phyloP scores from a whole-genome alignment of 2,113 vertebrate genomes.

The Riparia riparia region DNA sequence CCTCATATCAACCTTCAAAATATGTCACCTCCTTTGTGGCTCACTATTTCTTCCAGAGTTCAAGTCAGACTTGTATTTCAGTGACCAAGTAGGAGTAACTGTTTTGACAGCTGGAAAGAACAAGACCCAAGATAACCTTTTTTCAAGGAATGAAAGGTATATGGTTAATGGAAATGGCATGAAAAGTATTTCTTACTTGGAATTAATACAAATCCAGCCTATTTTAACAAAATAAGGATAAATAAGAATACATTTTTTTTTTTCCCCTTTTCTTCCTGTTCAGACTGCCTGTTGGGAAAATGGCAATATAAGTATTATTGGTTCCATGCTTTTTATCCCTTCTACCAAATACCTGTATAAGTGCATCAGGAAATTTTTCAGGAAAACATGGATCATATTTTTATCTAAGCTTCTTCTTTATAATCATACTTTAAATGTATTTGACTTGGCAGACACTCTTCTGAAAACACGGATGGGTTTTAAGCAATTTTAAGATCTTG shows the following conservation, averaged over 20 bases:
- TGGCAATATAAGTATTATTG: not conserved
- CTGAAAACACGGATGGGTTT: not conserved
- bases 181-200: not conserved
- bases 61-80: not conserved
- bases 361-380: not conserved
- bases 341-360: not conserved
- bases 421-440: not conserved
- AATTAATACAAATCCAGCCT: not conserved
- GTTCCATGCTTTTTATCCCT: not conserved
- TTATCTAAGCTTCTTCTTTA: not conserved
- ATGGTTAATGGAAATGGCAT: not conserved
- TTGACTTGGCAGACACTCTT: not conserved
- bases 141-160: not conserved
- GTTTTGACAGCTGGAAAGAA: not conserved
- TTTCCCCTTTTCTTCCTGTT: rapidly evolving
- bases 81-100: not conserved
- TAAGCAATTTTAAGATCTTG: not conserved
- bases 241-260: not conserved
- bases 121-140: not conserved
- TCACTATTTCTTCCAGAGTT: not conserved
- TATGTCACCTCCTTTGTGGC: not conserved
- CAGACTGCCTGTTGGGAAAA: not conserved
- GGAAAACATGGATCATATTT: not conserved
- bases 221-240: not conserved
- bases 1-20: not conserved